phyloP scores from a whole-genome alignment of 2,888 invertebrate species.

The Stramonita haemastoma region DNA sequence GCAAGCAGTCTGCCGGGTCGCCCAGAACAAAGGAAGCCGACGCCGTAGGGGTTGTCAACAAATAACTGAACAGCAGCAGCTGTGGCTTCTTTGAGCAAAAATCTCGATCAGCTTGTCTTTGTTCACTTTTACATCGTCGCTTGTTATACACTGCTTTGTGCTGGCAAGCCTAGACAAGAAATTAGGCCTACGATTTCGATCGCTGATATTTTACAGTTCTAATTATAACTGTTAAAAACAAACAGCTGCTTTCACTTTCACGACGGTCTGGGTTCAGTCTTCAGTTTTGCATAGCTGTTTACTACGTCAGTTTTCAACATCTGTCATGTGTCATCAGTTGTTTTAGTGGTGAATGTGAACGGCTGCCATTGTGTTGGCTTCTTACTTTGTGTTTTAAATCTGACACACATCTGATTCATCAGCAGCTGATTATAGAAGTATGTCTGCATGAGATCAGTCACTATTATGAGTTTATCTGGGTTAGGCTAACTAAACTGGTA shows the following conservation, averaged over 20 bases:
- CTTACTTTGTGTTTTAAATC: not conserved
- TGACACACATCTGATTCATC: slow-evolving; percentile 24
- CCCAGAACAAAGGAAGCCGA: slow-evolving; percentile 26
- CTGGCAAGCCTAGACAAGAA: too few relatives aligned
- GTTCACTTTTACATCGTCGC: not conserved
- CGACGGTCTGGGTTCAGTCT: too few relatives aligned
- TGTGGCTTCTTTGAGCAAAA: not conserved
- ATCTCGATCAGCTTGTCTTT: not conserved
- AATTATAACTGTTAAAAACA: too few relatives aligned
- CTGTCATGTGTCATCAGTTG: not conserved
- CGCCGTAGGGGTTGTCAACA: slow-evolving; percentile 20
- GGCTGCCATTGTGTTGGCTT: not conserved
- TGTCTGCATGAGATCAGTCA: not conserved
- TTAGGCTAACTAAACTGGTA: not conserved
- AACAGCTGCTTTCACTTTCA: too few relatives aligned
- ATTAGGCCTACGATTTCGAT: too few relatives aligned
- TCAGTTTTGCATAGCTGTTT: too few relatives aligned
- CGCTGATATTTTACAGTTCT: too few relatives aligned
- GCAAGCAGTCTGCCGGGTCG: not conserved
- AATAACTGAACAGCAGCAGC: slow-evolving; percentile 28
- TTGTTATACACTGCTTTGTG: not conserved
- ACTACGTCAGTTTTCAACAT: not conserved
- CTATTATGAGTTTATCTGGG: not conserved
- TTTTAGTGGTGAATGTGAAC: too few relatives aligned
- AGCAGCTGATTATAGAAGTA: slow-evolving; percentile 14